Conservation (phyloP, 37 sponge, comb jelly and placozoan genomes). For the Geodia barretti region DNA sequence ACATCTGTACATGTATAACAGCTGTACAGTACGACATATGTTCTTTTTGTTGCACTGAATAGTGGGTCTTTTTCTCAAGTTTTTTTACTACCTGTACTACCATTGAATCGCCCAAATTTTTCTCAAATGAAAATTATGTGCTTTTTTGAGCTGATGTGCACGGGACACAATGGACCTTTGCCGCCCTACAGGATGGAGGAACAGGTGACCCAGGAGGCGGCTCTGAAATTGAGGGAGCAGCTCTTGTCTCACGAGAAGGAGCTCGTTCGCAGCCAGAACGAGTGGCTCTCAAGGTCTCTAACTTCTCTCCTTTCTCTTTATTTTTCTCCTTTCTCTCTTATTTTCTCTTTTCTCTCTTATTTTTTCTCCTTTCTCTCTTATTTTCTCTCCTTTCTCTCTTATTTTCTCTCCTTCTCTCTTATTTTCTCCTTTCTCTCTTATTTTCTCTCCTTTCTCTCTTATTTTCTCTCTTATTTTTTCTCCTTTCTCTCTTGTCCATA, state of each 20-base stretch:
- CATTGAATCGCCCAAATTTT: no score
- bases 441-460: background rate
- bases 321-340: no score
- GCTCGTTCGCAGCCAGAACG: slow-evolving; percentile 44
- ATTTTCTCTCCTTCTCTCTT: background rate
- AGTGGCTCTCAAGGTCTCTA: slow-evolving; percentile 67
- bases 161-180: no score
- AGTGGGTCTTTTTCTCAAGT: no score
- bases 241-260: slow-evolving; percentile 70
- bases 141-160: no score
- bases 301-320: no score
- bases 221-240: slow-evolving; percentile 58
- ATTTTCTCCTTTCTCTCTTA: background rate
- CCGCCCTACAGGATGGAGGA: slow-evolving; percentile 33
- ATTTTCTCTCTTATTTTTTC: background rate
- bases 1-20: background rate
- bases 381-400: no score
- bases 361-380: no score
- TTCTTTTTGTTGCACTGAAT: no score
- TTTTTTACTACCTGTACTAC: no score
- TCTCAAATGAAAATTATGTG: no score
- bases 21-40: background rate
- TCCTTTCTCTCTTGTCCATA: background rate
- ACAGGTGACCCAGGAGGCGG: slow-evolving; percentile 32
- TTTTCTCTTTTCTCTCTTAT: no score